Base-by-base conservation (phyloP, 2,888 invertebrate genomes). In the Archaeoteleia sp. region DNA sequence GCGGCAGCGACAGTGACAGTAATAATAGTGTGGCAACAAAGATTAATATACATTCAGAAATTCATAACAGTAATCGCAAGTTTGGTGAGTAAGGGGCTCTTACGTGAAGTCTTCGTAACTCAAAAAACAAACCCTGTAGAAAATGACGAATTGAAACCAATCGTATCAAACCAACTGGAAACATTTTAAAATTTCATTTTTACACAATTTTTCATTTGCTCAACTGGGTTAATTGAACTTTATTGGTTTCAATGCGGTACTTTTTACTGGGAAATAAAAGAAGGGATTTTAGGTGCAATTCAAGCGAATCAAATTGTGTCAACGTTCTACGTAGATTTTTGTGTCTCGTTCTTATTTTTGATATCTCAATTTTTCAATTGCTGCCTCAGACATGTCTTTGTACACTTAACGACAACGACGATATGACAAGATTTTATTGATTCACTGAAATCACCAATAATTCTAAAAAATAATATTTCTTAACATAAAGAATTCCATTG, bases 241-340 rank as follows among this genome's bases (percentile, higher is more conserved):
- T 57, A 14, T 14, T 29, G 43, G 37, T 51, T 60, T 49, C 37
- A 51, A 51, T 51, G 30, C 51, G 29, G 43, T 37, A 37, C 17
- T 55, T 63, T 63, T 63, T 49, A 45, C 62, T 42, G 54, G 49
- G 55, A 48, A 30, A 55, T 54, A 55, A 63, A 32, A 62, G 35
- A 46, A 53, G 48, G 55, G 55, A 63, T 49, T 49, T 55, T 20
- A 42, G 37, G 62, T 63, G 62, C 62, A 48, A 48, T 63, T 63
- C 55, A 63, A 63, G 62, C 62, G 62, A 63, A 54, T 48, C 62
- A 62, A 63, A 63, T 63, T 63, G 63, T 63, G 63, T 55, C 63
- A 63, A 55, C 57, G 63, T 55, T 49, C 55, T 63, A 63, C 63
- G 54, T 49, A 48, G 45, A 37, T 39, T 53, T 53, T 23, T 17